Evolutionary conservation across 2,888 invertebrate species (phyloP).

Genomic region (Trileptium ribeirensis): DNA sequence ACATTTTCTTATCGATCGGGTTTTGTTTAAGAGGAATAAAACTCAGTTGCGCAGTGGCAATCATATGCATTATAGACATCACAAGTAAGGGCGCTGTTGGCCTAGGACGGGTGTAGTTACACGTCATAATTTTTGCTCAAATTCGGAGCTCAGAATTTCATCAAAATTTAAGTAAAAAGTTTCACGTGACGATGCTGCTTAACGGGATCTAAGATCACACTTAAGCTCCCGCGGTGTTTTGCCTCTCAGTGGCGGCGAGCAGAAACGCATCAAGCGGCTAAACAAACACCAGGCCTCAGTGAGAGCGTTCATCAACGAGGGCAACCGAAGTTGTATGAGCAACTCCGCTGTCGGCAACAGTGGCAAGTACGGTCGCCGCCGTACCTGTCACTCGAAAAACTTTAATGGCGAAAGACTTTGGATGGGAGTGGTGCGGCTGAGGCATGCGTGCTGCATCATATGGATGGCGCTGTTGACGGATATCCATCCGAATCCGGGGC

Average conservation of each 20-base stretch:
- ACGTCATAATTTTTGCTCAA: too few relatives aligned
- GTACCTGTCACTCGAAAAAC: neutral
- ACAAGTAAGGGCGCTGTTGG: too few relatives aligned
- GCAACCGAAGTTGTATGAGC: neutral
- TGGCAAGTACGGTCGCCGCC: neutral
- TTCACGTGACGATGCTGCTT: too few relatives aligned
- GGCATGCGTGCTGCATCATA: neutral
- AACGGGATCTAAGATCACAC: too few relatives aligned
- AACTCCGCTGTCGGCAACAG: neutral
- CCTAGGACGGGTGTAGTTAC: too few relatives aligned
- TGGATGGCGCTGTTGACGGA: neutral
- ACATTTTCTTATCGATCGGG: too few relatives aligned
- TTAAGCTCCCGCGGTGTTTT: slow-evolving; percentile 5
- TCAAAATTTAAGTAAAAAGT: too few relatives aligned
- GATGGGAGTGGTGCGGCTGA: neutral
- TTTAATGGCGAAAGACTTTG: slow-evolving; percentile 8
- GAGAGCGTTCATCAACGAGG: slow-evolving; percentile 1
- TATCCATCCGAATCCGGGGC: slow-evolving; percentile 7
- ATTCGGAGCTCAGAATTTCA: too few relatives aligned
- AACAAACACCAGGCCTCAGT: slow-evolving; percentile 5
- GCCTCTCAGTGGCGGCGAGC: slow-evolving; percentile 1
- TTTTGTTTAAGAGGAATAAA: too few relatives aligned
- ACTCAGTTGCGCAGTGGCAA: too few relatives aligned
- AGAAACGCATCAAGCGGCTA: slow-evolving; percentile 7
- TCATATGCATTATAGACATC: too few relatives aligned